Evolutionary conservation across 2,888 invertebrate genomes (phyloP), one percentile per base, ranked within the genome.

Genomic region (Sarcophaga caerulescens): DNA sequence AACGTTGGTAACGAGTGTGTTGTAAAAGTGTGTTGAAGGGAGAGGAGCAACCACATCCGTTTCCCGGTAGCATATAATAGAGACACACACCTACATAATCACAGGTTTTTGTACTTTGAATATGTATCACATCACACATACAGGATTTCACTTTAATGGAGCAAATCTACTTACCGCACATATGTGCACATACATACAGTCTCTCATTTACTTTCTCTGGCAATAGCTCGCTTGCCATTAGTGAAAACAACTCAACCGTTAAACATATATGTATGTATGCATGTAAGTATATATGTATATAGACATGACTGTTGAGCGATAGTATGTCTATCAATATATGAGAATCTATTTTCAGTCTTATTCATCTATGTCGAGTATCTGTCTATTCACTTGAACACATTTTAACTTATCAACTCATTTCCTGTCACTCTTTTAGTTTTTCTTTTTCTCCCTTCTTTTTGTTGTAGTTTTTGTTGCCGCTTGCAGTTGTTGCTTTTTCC

Each of bases 331-430:
- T 83, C 78, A 83, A 74, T 78, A 83, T 78, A 78, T 62, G 78
- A 83, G 69, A 74, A 78, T 78, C 66, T 83, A 83, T 78, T 68
- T 73, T 73, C 68, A 83, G 68, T 69, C 80, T 47, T 70, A 70
- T 63, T 25, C 21, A 35, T 73, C 77, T 19, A 75, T 76, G 35
- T 44, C 45, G 23, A 17, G 17, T 23, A 25, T 19, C 25, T 52
- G 12, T 52, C 75, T 76, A 76, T 84, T 81, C 85, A 81, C 74
- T 78, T 81, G 81, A 81, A 78, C 78, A 85, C 81, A 81, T 85
- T 85, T 85, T 85, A 85, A 81, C 85, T 85, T 85, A 85, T 85
- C 85, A 81, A 81, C 81, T 85, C 81, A 85, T 85, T 74, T 85
- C 85, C 81, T 81, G 77, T 66, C 70, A 80, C 44, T 60, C 71